phyloP scores from a whole-genome alignment of 2,113 vertebrate genomes.

The Ptyas mucosa region DNA sequence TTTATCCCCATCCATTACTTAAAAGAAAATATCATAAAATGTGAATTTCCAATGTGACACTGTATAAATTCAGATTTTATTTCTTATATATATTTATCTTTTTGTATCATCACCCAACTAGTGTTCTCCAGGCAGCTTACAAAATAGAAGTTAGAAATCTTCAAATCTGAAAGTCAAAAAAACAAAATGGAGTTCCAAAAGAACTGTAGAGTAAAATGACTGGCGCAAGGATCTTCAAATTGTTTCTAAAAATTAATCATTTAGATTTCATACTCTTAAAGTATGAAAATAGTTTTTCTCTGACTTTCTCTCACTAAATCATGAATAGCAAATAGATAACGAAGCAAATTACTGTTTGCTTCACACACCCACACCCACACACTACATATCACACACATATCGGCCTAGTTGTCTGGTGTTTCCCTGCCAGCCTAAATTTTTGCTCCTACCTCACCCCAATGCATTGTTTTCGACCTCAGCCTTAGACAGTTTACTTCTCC shows the following conservation, averaged over 20 bases:
- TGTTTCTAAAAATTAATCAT: background rate
- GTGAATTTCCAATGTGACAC: background rate
- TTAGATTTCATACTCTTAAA: background rate
- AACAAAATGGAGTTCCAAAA: background rate
- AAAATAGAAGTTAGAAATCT: background rate
- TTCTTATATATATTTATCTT: background rate
- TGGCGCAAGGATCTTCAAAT: background rate
- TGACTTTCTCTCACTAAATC: background rate
- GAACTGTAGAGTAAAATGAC: background rate
- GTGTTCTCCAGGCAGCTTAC: background rate
- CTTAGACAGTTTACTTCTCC: background rate
- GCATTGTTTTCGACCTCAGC: background rate
- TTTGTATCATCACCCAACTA: background rate
- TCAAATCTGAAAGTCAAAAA: background rate
- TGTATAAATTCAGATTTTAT: background rate
- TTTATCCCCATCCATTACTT: slow-evolving; percentile 1
- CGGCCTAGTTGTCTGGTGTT: background rate
- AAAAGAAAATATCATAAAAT: background rate
- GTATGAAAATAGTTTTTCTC: background rate
- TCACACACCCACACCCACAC: too few relatives aligned
- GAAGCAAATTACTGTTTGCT: background rate
- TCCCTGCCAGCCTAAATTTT: background rate
- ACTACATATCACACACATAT: background rate
- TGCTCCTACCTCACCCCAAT: background rate
- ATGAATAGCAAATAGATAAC: background rate